Base-by-base conservation (phyloP, 2,888 invertebrate genomes). In the Timandra comae region DNA sequence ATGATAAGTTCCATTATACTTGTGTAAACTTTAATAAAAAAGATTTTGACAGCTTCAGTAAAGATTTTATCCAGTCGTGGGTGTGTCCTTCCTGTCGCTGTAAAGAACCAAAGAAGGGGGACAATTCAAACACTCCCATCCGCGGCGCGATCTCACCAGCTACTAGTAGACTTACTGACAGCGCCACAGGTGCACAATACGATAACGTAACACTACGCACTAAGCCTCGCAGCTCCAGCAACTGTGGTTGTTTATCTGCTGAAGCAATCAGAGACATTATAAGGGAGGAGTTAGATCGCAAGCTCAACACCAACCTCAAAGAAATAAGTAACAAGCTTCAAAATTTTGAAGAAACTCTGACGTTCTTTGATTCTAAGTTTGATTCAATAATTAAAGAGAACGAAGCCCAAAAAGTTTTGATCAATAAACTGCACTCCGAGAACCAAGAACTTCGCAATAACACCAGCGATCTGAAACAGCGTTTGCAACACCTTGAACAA, bases 401-500 rank as follows among this genome's bases (percentile, higher is more conserved):
- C 6, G 12, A 19, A 3, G 6, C 32, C 0, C 33, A 38, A 1
- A 27, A 24, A 4, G 7, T 16, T 1, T 2, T 23, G 3, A 29
- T 43, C 2, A 13, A 8, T 3, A 20, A 10, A 2, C 10, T 43
- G 3, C 24, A 22, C 1, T 30, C 28, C 12, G 41, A 43, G n/a
- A 43, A 43, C 25, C 33, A 33, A 7, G 3, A 11, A 2, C 27
- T 47, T 3, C 39, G 24, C n/a, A 27, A 24, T 2, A 11, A 29
- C 5, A 28, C 20, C 7, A 24, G 16, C 1, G 33, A 38, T 3
- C 13, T 29, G n/a, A 7, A 27, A 28, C 1, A 32, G 1, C 43
- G 43, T 4, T 23, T 50, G 1, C 30, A 27, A 3, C 41, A 41
- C 11, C 23, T 47, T 10, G 51, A 51, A 19, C 45, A 47, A 25